Evolutionary conservation across 2,113 vertebrate species (phyloP).

Genomic region (Ranitomeya imitator): DNA sequence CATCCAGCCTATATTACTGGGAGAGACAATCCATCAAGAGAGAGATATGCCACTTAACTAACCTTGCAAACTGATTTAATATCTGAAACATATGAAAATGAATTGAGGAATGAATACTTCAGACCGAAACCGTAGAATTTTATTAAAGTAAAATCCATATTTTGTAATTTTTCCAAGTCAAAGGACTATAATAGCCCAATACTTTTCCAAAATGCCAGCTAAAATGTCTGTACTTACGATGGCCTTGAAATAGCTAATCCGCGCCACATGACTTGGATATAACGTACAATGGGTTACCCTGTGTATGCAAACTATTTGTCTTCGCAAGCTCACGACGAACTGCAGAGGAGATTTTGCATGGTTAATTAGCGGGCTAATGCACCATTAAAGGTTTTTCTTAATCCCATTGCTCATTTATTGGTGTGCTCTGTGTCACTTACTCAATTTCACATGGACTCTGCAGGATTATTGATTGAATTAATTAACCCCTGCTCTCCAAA

Average conservation of each 20-base stretch:
- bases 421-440: slow-evolving; percentile 52
- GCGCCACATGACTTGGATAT: not conserved
- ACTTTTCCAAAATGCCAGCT: not conserved
- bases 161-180: too few relatives aligned
- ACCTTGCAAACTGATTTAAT: too few relatives aligned
- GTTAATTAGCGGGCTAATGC: slow-evolving; percentile 57
- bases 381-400: slow-evolving; percentile 59
- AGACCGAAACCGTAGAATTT: too few relatives aligned
- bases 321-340: slow-evolving; percentile 32
- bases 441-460: slow-evolving; percentile 54
- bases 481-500: slow-evolving; percentile 48
- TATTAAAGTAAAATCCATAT: too few relatives aligned
- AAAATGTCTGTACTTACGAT: not conserved
- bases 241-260: not conserved
- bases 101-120: too few relatives aligned
- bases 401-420: slow-evolving; percentile 58
- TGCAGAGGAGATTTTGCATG: slow-evolving; percentile 53
- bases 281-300: not conserved
- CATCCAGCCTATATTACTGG: too few relatives aligned
- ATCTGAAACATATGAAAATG: too few relatives aligned
- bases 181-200: not conserved
- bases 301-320: slow-evolving; percentile 47
- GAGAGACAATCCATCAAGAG: too few relatives aligned
- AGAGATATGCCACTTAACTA: too few relatives aligned
- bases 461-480: slow-evolving; percentile 55